Evolutionary conservation across 1,140 invertebrate species (phyloP), one percentile per base, ranked within the genome.

Genomic region (Leucophenga varia): DNA sequence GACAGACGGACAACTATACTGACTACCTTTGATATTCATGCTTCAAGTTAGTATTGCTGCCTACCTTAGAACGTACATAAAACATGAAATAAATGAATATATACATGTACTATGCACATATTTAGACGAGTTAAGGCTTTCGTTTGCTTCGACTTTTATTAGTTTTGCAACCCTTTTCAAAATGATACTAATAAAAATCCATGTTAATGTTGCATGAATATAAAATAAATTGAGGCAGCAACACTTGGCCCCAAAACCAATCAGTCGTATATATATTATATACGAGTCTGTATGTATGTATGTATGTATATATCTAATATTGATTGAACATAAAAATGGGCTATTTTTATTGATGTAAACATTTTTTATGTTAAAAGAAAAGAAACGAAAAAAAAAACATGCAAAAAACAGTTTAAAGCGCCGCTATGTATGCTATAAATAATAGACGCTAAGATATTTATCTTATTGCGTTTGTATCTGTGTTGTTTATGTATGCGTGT

Each of bases 151-250:
- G 10, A 36, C 28, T 40, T 51, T 47, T 47, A 40, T 51, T 51
- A 41, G 43, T 46, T 51, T 21, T 52, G 38, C 30, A 67, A 67
- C 63, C 63, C 63, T 67, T 67, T 67, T 67, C 59, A 67, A 67
- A 67, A 67, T 67, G 63, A 67, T 63, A 63, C 63, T 67, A 67
- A 67, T 67, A 67, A 67, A 65, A 67, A 67, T 67, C 63, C 63
- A 67, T 67, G 63, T 67, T 67, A 67, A 67, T 67, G 63, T 67
- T 67, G 63, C 63, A 67, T 67, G 63, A 67, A 67, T 67, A 67
- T 58, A 59, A 67, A 67, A 67, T 67, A 67, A 67, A 67, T 67
- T 67, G 63, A 54, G 63, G 46, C 63, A 59, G 59, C 63, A 63
- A 67, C 63, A 67, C 63, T 63, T n/a, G n/a, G n/a, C n/a, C n/a